Evolutionary conservation across 2,797 vertebrate genomes (phyloP).

Genomic region (Vespertilio murinus): DNA sequence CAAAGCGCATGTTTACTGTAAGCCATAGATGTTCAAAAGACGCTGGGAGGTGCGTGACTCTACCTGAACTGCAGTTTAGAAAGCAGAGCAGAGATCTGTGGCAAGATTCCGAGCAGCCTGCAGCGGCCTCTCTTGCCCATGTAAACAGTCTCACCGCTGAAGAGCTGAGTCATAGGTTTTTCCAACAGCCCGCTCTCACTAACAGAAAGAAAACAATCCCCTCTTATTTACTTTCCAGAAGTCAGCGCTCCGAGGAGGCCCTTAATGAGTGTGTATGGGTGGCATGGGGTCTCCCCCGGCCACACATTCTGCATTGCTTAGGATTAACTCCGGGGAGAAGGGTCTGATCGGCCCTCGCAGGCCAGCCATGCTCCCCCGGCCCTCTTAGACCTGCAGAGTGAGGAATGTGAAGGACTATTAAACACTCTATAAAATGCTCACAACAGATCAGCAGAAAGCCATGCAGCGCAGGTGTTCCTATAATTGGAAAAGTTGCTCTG

Average conservation of each 20-base stretch:
- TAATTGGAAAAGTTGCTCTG: constrained; percentile 81
- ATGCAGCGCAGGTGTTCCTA: constrained; percentile 83
- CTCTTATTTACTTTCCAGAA: background rate
- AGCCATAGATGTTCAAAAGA: constrained; percentile 12
- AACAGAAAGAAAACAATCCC: constrained; percentile 61
- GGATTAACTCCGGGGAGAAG: constrained; percentile 62
- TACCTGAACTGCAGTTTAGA: constrained; percentile 6
- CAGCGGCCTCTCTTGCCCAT: constrained; percentile 14
- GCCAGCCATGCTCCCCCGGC: constrained; percentile 67
- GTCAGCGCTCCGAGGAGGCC: constrained; percentile 37
- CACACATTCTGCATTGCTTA: constrained; percentile 34
- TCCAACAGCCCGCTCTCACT: constrained; percentile 61
- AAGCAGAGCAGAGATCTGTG: background rate
- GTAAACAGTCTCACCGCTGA: constrained; percentile 60
- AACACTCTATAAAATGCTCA: constrained; percentile 80
- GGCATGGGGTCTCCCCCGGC: constrained; percentile 53
- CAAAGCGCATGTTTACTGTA: background rate
- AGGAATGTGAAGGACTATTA: constrained; percentile 85
- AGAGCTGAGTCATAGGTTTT: constrained; percentile 65
- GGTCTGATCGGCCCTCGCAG: constrained; percentile 62
- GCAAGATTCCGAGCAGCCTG: constrained; percentile 56
- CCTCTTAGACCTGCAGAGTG: constrained; percentile 77
- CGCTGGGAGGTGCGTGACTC: constrained; percentile 14
- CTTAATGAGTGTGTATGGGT: constrained; percentile 64
- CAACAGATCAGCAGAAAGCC: constrained; percentile 82